These are phyloP conservation scores for Dione juno DNA, from an alignment of 2,888 invertebrate species.

Conservation along the genomic window DNA sequence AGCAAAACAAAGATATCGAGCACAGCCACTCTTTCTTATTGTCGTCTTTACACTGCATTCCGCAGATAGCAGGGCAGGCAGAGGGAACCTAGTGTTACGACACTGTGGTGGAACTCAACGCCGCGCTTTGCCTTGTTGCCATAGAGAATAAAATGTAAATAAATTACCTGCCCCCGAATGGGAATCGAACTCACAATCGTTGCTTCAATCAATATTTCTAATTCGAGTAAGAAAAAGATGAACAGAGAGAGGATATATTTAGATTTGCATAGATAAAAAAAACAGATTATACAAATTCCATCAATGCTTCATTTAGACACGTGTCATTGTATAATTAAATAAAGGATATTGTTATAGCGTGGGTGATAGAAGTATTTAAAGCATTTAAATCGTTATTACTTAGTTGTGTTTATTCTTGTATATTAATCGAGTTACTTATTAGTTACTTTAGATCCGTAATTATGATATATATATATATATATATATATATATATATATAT, in stretches of 20 bases:
- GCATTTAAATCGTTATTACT: background rate
- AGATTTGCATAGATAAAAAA: background rate
- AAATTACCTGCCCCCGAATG: too few relatives aligned
- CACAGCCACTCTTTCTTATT: too few relatives aligned
- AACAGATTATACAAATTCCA: background rate
- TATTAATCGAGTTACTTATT: conserved; percentile 8
- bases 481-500: background rate
- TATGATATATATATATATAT: background rate
- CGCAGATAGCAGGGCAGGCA: too few relatives aligned
- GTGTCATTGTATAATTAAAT: conserved; percentile 18
- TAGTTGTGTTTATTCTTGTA: conserved; percentile 15
- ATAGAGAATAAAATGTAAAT: too few relatives aligned
- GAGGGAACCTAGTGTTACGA: too few relatives aligned
- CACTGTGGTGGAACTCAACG: too few relatives aligned
- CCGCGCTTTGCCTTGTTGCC: too few relatives aligned
- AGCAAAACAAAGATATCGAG: too few relatives aligned
- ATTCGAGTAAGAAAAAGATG: too few relatives aligned
- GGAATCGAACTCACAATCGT: too few relatives aligned
- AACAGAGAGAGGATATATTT: background rate
- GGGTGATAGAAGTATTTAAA: background rate
- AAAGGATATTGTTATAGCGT: conserved; percentile 6
- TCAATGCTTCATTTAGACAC: background rate
- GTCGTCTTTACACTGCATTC: too few relatives aligned
- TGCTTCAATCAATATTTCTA: too few relatives aligned
- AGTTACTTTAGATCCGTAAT: conserved; percentile 12